Base-by-base conservation (phyloP, 2,888 invertebrate genomes). In the Hydraecia micacea region DNA sequence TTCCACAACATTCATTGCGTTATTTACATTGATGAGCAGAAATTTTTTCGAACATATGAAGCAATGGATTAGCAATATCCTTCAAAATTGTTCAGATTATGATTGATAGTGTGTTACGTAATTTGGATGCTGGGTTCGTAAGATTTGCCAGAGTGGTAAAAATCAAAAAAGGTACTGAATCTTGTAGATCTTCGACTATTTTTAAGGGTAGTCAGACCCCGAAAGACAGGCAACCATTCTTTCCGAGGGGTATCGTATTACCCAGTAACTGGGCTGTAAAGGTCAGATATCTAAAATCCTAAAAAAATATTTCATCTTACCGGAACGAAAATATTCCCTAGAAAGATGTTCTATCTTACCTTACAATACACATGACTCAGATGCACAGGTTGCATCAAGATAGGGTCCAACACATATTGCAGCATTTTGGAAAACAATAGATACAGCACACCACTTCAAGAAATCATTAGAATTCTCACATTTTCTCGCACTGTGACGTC, bases 391-490 rank as follows among this genome's bases (percentile, higher is more conserved):
- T 89, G 86, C 84, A 87, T 79, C 49, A 89, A 84, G 66, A 85
- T 85, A 13, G 88, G 88, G 78, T 88, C 87, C 79, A 88, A 80
- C 55, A 89, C 80, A 76, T 84, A 89, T 11, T 88, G 84, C n/a
- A 89, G 67, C 89, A 88, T 89, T 76, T 77, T 83, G 9, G 7
- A 71, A 67, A 76, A 75, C 49, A 46, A 13, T 13, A 46, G 67
- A 68, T 73, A 75, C 8, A 36, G 71, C 71, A 85, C 82, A 79
- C 15, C 63, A 70, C 55, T 73, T 70, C 62, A 71, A 77, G 68
- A 67, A 28, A 75, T 49, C 84, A 88, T 87, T 76, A 82, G 71
- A 75, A 71, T 49, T 49, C 39, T 79, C 70, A 82, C 73, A 82
- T 77, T 67, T 70, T 72, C 36, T 69, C n/a, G 28, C 36, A 70